A percentile compares a stretch with the other conserved stretches of the same genome.
Conservation (phyloP, 2,888 invertebrate genomes). For the Leucozona laternaria region DNA sequence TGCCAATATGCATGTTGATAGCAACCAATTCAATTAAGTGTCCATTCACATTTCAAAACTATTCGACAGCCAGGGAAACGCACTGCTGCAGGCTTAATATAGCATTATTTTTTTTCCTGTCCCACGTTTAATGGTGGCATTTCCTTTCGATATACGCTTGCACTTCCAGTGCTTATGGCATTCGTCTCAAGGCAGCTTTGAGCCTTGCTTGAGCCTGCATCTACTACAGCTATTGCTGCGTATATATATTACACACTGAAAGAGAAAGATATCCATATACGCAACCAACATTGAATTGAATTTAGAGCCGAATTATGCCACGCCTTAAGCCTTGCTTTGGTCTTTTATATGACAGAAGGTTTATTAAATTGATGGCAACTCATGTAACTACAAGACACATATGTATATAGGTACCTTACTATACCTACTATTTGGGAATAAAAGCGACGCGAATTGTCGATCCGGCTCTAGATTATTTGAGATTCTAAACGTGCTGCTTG, state of each 20-base stretch:
- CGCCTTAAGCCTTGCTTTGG: conserved; percentile 57
- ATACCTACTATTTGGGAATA: conserved; percentile 24
- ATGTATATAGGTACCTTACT: not conserved
- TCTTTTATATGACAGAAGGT: conserved; percentile 65
- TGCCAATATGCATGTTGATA: conserved; percentile 40
- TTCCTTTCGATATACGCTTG: conserved; percentile 43
- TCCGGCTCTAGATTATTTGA: conserved; percentile 54
- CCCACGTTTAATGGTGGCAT: conserved; percentile 21
- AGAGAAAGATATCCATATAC: conserved; percentile 49
- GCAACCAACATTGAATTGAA: conserved; percentile 56
- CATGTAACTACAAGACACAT: conserved; percentile 54
- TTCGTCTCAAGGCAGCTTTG: conserved; percentile 43
- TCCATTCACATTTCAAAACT: conserved; percentile 52
- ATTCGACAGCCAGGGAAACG: conserved; percentile 45
- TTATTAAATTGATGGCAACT: conserved; percentile 70
- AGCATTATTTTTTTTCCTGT: conserved; percentile 13
- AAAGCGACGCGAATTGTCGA: conserved; percentile 43
- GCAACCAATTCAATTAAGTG: conserved; percentile 25
- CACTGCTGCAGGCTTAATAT: not conserved
- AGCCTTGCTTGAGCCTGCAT: not conserved
- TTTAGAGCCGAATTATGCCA: conserved; percentile 51
- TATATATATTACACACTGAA: not conserved
- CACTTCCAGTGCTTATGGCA: conserved; percentile 23
- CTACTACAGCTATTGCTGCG: too few relatives aligned
- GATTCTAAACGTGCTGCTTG: conserved; percentile 59